Conservation (phyloP, 2,113 vertebrate species). For the Rousettus leschenaultii region DNA sequence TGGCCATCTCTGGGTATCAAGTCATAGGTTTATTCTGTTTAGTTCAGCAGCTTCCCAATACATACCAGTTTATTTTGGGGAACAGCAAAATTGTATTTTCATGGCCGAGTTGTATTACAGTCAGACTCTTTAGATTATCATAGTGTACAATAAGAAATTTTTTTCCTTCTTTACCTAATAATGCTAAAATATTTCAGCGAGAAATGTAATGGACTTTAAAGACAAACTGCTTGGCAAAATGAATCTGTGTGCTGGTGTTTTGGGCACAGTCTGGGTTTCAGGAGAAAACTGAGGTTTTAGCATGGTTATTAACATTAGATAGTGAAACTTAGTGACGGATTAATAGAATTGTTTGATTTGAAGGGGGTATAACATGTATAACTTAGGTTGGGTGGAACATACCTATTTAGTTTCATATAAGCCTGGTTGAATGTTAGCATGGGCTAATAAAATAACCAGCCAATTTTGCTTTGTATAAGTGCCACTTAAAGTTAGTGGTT, state of each 20-base stretch:
- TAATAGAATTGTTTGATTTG: slow-evolving; percentile 2
- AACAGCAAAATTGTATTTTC: slow-evolving; percentile 13
- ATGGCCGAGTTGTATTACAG: not conserved
- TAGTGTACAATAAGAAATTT: not conserved
- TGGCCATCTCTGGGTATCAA: not conserved
- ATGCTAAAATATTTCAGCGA: not conserved
- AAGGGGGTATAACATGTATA: not conserved
- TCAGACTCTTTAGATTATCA: not conserved
- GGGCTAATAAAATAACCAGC: not conserved
- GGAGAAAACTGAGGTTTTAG: not conserved
- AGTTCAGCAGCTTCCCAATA: not conserved
- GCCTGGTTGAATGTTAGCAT: not conserved
- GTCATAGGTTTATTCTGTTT: slow-evolving; percentile 20
- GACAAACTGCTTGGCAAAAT: not conserved
- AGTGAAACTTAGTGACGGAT: not conserved
- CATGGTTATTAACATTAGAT: not conserved
- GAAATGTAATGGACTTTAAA: not conserved
- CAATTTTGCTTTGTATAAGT: not conserved
- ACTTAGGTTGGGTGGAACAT: not conserved
- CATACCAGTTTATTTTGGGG: not conserved
- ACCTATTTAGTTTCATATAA: not conserved
- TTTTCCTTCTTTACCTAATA: not conserved
- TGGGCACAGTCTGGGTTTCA: not conserved
- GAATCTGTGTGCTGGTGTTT: not conserved
- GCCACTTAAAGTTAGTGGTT: not conserved